Conservation (phyloP, 2,797 vertebrate species). For the Choloepus didactylus region DNA sequence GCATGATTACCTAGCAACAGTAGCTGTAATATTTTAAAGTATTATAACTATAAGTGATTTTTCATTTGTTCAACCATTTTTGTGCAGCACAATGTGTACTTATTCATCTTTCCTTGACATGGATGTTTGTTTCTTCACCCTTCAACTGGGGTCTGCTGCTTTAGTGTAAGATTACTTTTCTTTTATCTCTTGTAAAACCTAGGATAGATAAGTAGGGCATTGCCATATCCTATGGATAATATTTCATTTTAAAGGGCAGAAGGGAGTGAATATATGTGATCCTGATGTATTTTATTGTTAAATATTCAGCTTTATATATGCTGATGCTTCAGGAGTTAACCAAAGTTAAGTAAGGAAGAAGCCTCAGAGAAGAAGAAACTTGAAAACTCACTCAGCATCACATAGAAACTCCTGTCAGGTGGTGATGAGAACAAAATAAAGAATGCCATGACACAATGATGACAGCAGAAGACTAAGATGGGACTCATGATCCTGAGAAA, state of each 20-base stretch:
- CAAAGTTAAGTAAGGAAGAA: background rate
- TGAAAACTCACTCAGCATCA: background rate
- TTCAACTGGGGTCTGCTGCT: background rate
- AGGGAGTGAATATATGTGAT: background rate
- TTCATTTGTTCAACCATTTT: background rate
- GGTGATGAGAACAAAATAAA: slow-evolving; percentile 1
- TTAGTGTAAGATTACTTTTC: background rate
- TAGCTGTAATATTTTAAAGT: background rate
- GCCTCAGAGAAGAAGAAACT: background rate
- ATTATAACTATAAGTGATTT: background rate
- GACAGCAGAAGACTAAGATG: background rate
- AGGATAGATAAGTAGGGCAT: background rate
- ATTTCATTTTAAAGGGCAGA: slow-evolving; percentile 19
- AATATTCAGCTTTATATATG: background rate
- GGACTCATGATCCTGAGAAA: background rate
- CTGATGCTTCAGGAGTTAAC: background rate
- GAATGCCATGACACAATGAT: background rate
- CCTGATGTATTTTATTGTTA: background rate
- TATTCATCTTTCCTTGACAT: background rate
- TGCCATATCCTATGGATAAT: background rate
- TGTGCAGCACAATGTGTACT: background rate
- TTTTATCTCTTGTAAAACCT: background rate
- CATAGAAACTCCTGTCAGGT: background rate
- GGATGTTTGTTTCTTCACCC: background rate
- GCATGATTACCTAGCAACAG: background rate